Base-by-base conservation (phyloP, 2,113 vertebrate species). In the Pelobates fuscus region DNA sequence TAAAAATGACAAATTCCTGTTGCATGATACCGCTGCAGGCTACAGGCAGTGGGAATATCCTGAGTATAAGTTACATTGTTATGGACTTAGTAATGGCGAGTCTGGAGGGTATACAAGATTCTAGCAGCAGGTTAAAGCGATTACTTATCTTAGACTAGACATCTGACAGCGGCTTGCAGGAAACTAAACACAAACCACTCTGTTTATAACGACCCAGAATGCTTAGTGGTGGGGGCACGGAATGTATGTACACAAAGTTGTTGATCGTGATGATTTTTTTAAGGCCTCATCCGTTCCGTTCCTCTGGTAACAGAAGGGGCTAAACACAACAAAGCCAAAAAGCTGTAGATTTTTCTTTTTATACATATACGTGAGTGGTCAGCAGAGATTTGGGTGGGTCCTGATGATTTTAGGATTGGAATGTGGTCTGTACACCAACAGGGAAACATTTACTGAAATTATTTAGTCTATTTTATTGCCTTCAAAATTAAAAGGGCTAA, bases 51-150 rank as follows among this genome's bases (percentile, higher is more conserved):
- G 30, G 71, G 71, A 75, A 66, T 29, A 75, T 75, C 71, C 71
- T 75, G 71, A 75, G 71, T 66, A 43, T 64, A 75, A 54, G 24
- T 74, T 75, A 75, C 71, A 75, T 59, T 75, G 71, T 75, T 58
- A 67, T 23, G 52, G 64, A 67, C 54, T 66, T 75, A 37, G 71
- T 65, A 55, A 72, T 64, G 71, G 61, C 71, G 63, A 66, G 52
- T 67, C 8, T 57, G 62, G 62, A 59, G 71, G 63, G 71, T 43
- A 75, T 26, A 67, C 27, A 54, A 67, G 25, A 58, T 75, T 52
- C 71, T 75, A 75, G 71, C 71, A 67, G 62, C 71, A 75, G 71
- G 62, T 75, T 66, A 67, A 75, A 75, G 62, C 71, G 24, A 46
- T 66, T 75, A 75, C 71, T 41, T 44, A 20, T 75, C 49, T 54